Base-by-base conservation (phyloP, 2,113 vertebrate genomes). In the Menura novaehollandiae region DNA sequence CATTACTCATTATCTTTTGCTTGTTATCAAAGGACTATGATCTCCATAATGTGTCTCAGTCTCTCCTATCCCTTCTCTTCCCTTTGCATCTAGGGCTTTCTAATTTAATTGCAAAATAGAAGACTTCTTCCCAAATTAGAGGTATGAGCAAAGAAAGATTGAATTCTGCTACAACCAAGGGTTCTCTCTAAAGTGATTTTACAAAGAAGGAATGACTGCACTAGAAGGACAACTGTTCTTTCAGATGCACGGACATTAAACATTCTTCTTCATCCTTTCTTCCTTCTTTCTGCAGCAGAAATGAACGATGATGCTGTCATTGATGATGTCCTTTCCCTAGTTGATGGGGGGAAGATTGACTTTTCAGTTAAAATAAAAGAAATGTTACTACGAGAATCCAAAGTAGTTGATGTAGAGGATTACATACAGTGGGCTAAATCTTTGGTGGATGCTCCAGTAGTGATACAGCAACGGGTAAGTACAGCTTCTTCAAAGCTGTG, bases 341-440 rank as follows among this genome's bases (percentile, higher is more conserved):
- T 99, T 69, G 98, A 96, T 66, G 99, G 99, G 90, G 99, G 99
- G 6, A 97, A 93, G 37, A 51, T 97, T 21, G 78, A 89, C 23
- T 95, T 97, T 37, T 98, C 98, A 46, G 75, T 90, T 24, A 52
- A 95, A n/a, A 97, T 99, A 96, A 98, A 98, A 88, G 99, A 98
- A 95, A 97, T 98, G 43, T 96, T 98, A 71, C 59, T 98, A 27
- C 88, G 62, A 33, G 96, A 60, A 78, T 60, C 93, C 1, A 97
- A 95, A 5, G 16, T 19, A 1, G 66, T 99, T 95, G 93, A 99
- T 76, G 3, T 97, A 6, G 46, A 27, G 1, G 98, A 98, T 17
- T 99, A 98, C 49, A 67, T 97, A 52, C 28, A 96, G 2, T 99
- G 99, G 99, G 98, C 99, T 28, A 93, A 96, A 43, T 98, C 97